Base-by-base conservation (phyloP, 2,888 invertebrate genomes). In the Sphinx pinastri region DNA sequence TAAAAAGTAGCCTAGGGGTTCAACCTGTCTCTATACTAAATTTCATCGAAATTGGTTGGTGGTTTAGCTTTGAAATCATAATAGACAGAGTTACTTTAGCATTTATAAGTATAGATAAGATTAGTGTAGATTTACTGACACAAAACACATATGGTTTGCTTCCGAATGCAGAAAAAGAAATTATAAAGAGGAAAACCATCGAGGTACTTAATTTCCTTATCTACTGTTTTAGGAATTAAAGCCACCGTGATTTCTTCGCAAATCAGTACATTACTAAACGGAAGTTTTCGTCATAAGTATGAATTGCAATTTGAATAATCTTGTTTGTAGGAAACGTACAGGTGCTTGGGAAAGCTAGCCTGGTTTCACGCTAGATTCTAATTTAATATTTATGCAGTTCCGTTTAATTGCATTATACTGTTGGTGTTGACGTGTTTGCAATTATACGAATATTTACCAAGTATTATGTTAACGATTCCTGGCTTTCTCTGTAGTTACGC, bases 211-310 rank as follows among this genome's bases (percentile, higher is more conserved):
- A 19, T 10, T 55, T 63, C 55, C 47, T 63, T 49, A 49, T 7
- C 49, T 13, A 12, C 47, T 60, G 11, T 16, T 47, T 63, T 63
- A 19, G 19, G 47, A 63, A 47, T 16, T 63, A 19, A 49, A 47
- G 19, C 49, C 13, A 58, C 31, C 13, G 13, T 58, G 31, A 31
- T 58, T 58, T 11, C 49, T 47, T 49, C 7, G 47, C 11, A 16
- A 12, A 63, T 49, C 13, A 45, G 45, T 45, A 49, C 13, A 13
- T 63, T 49, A 63, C 63, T 19, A 8, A 49, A 49, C 16, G 63
- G 49, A 63, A 63, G 19, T 63, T 49, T 63, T 63, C 12, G 63
- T 63, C 63, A 63, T 49, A n/a, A n/a, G n/a, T n/a, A 49, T 49
- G 47, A 49, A 63, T 49, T 63, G 60, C 47, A 63, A 58, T 63